These are phyloP conservation scores for Oryzias javanicus DNA, from an alignment of 2,113 vertebrate genomes.

Conservation along the genomic window DNA sequence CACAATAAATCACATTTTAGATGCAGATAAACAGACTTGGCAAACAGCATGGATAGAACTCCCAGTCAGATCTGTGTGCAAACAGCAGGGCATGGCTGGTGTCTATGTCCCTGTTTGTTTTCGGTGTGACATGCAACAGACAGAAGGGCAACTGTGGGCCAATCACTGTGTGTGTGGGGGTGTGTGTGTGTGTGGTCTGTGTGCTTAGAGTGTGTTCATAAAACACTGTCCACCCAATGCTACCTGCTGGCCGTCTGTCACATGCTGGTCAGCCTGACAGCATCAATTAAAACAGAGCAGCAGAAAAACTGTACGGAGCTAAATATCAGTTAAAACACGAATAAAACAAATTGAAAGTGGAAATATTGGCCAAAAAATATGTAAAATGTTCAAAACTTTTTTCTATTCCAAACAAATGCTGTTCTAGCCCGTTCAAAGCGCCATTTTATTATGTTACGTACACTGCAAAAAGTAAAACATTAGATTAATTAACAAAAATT, in stretches of 20 bases:
- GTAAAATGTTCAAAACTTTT: too few species aligned
- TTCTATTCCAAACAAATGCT: too few species aligned
- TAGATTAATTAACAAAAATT: too few species aligned
- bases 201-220: not conserved
- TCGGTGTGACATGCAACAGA: conserved; percentile 47
- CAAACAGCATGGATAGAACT: conserved; percentile 21
- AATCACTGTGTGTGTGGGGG: conserved; percentile 20
- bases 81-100: conserved; percentile 47
- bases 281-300: conserved; percentile 12
- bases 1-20: conserved; percentile 5
- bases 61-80: conserved; percentile 17
- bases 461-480: too few species aligned
- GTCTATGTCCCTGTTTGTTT: conserved; percentile 50
- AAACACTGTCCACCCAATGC: conserved; percentile 22
- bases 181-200: conserved; percentile 14
- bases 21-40: conserved; percentile 21
- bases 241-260: conserved; percentile 26
- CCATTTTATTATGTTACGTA: too few species aligned
- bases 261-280: conserved; percentile 7
- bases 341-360: too few species aligned
- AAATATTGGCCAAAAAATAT: too few species aligned
- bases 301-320: not conserved
- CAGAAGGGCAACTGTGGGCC: conserved; percentile 38
- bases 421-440: too few species aligned
- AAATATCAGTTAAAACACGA: too few species aligned